A percentile compares a stretch with the other conserved stretches of the same genome.
Conservation (phyloP, 2,113 vertebrate species). For the Rhadina sibilatrix region DNA sequence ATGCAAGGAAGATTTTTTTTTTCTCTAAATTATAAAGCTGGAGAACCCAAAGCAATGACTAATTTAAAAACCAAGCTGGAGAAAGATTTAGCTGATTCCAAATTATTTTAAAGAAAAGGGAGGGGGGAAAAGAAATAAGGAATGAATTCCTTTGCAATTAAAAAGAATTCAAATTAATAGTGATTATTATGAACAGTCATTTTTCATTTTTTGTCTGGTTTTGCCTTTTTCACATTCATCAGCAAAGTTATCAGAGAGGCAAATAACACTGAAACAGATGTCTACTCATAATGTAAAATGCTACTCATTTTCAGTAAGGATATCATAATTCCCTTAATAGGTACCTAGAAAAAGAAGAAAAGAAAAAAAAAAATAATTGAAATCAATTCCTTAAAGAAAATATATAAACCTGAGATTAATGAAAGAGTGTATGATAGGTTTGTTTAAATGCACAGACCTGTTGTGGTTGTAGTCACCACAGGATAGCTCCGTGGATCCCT, state of each 20-base stretch:
- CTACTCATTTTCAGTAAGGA: not conserved
- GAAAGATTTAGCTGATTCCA: not conserved
- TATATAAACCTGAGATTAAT: not conserved
- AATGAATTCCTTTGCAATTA: not conserved
- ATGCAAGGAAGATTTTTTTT: conserved; percentile 6
- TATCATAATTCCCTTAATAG: not conserved
- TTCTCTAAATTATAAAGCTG: conserved; percentile 2
- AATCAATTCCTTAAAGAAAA: not conserved
- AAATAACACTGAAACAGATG: not conserved
- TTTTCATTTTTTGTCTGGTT: not conserved
- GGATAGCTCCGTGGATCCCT: not conserved
- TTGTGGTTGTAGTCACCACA: not conserved
- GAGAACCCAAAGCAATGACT: conserved; percentile 11
- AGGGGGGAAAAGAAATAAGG: rapidly evolving
- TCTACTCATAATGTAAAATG: not conserved
- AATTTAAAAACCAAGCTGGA: not conserved
- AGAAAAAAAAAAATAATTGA: not conserved
- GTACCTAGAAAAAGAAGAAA: not conserved
- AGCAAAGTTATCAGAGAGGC: not conserved
- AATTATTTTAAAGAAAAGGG: not conserved
- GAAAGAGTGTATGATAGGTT: not conserved
- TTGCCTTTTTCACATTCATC: not conserved
- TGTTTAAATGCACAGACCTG: not conserved
- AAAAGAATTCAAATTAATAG: not conserved
- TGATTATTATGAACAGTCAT: not conserved